These are phyloP conservation scores for Rafetus swinhoei DNA, from an alignment of 2,113 vertebrate genomes.

Conservation along the genomic window DNA sequence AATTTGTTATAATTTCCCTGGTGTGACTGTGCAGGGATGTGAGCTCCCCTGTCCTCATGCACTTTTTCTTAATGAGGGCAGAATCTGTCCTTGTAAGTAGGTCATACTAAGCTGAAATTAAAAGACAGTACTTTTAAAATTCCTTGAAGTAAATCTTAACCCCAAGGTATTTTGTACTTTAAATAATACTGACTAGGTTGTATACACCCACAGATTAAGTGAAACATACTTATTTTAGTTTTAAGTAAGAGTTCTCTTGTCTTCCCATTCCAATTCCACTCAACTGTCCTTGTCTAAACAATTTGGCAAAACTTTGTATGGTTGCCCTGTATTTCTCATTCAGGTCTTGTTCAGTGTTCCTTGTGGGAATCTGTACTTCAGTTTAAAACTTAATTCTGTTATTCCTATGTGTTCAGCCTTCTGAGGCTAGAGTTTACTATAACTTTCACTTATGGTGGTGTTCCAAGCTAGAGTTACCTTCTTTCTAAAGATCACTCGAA, in stretches of 20 bases:
- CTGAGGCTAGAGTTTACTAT: not conserved
- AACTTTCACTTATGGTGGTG: not conserved
- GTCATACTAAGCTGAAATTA: not conserved
- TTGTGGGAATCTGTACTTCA: not conserved
- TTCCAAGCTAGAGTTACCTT: not conserved
- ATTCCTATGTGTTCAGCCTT: not conserved
- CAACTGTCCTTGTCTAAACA: not conserved
- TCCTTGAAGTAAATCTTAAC: not conserved
- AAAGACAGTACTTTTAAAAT: not conserved
- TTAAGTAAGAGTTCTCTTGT: not conserved
- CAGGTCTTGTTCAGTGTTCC: not conserved
- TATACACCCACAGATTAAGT: not conserved
- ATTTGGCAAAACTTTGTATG: not conserved
- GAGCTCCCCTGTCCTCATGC: not conserved
- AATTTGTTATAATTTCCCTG: not conserved
- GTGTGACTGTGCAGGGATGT: not conserved
- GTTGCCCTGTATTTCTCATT: not conserved
- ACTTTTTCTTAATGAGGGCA: not conserved
- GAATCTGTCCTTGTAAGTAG: not conserved
- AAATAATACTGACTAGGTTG: not conserved
- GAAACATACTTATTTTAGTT: not conserved
- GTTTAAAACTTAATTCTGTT: not conserved
- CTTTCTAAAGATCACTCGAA: not conserved
- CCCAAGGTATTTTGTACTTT: not conserved
- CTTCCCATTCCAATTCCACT: not conserved